phyloP scores from a whole-genome alignment of 2,113 vertebrate species.

The Lonchura striata region DNA sequence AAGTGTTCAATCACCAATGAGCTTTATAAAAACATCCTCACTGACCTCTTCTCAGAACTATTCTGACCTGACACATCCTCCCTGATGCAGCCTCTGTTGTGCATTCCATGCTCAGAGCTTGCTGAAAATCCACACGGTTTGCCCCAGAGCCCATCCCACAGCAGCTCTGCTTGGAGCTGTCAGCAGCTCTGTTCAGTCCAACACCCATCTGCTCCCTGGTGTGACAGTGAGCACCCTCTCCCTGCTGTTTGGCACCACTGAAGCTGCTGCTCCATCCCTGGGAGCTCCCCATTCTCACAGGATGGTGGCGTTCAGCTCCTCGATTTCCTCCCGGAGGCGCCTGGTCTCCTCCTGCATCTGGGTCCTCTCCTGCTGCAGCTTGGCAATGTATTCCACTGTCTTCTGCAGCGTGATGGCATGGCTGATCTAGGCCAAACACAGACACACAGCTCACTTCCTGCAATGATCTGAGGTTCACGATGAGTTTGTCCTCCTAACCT shows the following conservation, averaged over 20 bases:
- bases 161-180: not conserved
- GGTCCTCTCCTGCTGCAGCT: constrained; percentile 91
- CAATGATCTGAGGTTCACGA: not conserved
- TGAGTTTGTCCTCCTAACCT: not conserved
- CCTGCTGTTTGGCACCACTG: not conserved
- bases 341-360: constrained; percentile 89
- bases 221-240: not conserved
- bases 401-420: constrained; percentile 91
- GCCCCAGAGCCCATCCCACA: not conserved
- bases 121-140: not conserved
- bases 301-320: constrained; percentile 90
- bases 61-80: not conserved
- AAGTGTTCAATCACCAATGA: not conserved
- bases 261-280: not conserved
- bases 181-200: not conserved
- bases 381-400: constrained; percentile 92
- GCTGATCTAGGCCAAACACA: constrained; percentile 79
- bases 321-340: constrained; percentile 89
- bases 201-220: not conserved
- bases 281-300: constrained; percentile 71
- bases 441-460: constrained; percentile 1
- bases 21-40: not conserved
- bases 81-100: not conserved
- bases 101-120: not conserved
- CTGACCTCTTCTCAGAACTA: not conserved